Percentiles rank a stretch among this genome's conserved stretches.
Evolutionary conservation across 1,140 invertebrate genomes (phyloP).

Genomic region (Neotoxoptera formosana): DNA sequence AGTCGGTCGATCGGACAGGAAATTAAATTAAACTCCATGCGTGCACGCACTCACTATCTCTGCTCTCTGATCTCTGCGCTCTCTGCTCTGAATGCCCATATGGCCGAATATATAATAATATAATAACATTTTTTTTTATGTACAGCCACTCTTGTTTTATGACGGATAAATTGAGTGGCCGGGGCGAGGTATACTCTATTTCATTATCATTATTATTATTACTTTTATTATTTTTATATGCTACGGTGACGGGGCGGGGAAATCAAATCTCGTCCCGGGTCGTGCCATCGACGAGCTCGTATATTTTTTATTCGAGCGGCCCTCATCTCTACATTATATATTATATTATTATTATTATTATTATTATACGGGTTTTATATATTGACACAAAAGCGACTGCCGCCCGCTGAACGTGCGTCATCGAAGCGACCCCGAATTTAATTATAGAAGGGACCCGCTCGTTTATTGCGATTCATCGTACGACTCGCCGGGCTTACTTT

Average conservation of each 20-base stretch:
- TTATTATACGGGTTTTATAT: neutral
- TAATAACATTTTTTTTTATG: neutral
- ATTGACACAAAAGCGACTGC: neutral
- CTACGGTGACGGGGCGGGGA: neutral
- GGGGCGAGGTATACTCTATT: neutral
- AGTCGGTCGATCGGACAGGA: neutral
- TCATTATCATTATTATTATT: neutral
- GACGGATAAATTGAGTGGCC: neutral
- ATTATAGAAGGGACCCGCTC: neutral
- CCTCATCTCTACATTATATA: neutral
- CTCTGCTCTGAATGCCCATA: neutral
- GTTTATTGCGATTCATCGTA: slow-evolving; percentile 2
- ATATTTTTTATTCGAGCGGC: neutral
- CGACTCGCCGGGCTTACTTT: neutral
- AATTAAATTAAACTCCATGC: neutral
- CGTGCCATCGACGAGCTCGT: neutral
- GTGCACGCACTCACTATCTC: too few relatives aligned
- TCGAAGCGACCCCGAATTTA: neutral
- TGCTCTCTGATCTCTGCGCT: too few relatives aligned
- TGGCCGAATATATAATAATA: neutral
- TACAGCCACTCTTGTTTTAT: neutral
- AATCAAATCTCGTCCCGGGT: neutral
- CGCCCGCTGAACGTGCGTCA: neutral
- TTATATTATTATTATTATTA: too few relatives aligned
- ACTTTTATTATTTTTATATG: neutral